Percentiles rank a stretch among this genome's conserved stretches.
phyloP scores from a whole-genome alignment of 2,113 vertebrate species.

The Oceanodroma tethys region DNA sequence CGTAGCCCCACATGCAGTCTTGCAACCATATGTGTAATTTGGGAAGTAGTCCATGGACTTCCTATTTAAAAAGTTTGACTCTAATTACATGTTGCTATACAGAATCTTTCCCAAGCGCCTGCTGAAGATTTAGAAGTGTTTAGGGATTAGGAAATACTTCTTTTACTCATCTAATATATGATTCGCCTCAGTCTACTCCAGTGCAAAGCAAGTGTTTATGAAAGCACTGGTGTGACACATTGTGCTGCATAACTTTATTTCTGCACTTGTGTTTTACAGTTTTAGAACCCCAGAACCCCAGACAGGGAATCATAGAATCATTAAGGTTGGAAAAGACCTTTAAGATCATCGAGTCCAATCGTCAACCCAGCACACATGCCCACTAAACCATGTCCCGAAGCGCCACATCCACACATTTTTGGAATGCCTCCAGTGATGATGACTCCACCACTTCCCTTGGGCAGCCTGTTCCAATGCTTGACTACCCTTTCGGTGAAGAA shows the following conservation, averaged over 20 bases:
- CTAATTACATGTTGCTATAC: neutral
- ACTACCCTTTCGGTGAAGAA: too few species aligned
- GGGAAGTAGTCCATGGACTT: neutral
- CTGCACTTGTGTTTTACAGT: neutral
- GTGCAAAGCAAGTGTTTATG: neutral
- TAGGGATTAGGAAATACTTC: neutral
- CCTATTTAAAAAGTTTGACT: neutral
- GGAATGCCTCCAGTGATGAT: too few species aligned
- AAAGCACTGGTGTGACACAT: neutral
- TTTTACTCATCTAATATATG: neutral
- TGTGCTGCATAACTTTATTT: neutral
- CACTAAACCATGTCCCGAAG: too few species aligned
- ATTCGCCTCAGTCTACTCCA: neutral
- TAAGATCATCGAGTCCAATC: too few species aligned
- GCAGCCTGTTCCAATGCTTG: too few species aligned
- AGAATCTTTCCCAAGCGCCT: neutral
- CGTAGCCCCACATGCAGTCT: neutral
- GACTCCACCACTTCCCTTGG: too few species aligned
- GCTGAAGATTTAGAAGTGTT: neutral
- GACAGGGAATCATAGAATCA: too few species aligned
- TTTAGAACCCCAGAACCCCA: too few species aligned
- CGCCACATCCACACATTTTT: too few species aligned
- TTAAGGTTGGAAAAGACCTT: too few species aligned
- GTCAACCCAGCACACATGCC: too few species aligned
- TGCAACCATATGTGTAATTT: neutral